A percentile compares a stretch with the other conserved stretches of the same genome.
Conservation (phyloP, 2,797 vertebrate species). For the Ibycter americanus region DNA sequence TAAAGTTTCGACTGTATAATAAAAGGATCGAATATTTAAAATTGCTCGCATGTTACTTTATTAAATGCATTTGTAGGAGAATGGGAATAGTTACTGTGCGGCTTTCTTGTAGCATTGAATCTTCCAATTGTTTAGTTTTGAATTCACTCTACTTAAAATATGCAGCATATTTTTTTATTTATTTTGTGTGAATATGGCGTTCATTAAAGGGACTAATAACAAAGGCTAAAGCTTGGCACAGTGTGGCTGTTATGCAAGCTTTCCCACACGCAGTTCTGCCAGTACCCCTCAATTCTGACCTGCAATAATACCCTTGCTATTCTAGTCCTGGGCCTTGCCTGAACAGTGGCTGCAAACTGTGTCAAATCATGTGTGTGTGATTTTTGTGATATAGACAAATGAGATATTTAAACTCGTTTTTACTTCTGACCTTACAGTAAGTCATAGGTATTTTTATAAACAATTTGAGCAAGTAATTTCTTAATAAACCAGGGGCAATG, state of each 20-base stretch:
- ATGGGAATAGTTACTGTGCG: constrained; percentile 39
- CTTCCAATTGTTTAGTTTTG: constrained; percentile 70
- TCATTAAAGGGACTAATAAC: constrained; percentile 72
- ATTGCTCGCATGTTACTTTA: constrained; percentile 40
- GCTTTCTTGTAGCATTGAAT: constrained; percentile 48
- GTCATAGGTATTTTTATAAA: constrained; percentile 37
- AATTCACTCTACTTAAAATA: constrained; percentile 67
- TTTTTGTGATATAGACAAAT: constrained; percentile 40
- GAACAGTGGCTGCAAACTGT: constrained; percentile 41
- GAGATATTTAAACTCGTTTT: background rate
- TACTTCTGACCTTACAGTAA: constrained; percentile 29
- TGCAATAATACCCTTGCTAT: constrained; percentile 65
- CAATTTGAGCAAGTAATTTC: constrained; percentile 37
- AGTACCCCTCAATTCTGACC: constrained; percentile 66
- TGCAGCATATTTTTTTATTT: constrained; percentile 46
- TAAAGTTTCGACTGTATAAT: background rate
- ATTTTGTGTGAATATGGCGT: constrained; percentile 63
- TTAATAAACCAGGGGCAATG: constrained; percentile 9
- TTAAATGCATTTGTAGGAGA: constrained; percentile 48
- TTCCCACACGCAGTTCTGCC: constrained; percentile 65
- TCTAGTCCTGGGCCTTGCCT: constrained; percentile 53
- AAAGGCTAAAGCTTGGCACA: constrained; percentile 70
- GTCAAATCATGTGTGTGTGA: constrained; percentile 30
- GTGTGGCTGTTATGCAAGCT: constrained; percentile 63
- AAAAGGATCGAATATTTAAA: constrained; percentile 57